Evolutionary conservation across 2,888 invertebrate species (phyloP), one percentile per base, ranked within the genome.

Genomic region (Brachypterus glaber): DNA sequence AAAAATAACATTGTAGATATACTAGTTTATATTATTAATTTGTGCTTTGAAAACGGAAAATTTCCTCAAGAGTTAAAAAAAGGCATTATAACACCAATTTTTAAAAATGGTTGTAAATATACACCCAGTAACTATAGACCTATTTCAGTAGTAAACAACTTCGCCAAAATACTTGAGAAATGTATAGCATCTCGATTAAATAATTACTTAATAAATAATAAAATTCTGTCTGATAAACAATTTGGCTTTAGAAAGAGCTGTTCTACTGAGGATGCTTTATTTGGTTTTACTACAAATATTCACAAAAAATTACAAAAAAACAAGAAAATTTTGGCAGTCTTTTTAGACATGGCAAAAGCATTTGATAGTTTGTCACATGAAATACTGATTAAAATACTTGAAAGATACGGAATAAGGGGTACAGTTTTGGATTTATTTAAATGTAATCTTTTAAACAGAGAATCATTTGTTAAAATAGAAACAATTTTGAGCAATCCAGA

Each of bases 91-190:
- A 7, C 9, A 21, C 5, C 5, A 7, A 7, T 21, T 7, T 21
- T 21, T 21, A 21, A 21, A 21, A 21, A 21, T 9, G 5, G 9
- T 21, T 21, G 21, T 21, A 7, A 21, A 21, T 7, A 21, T 21
- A n/a, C n/a, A n/a, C n/a, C n/a, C n/a, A n/a, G n/a, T n/a, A n/a
- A n/a, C n/a, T n/a, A n/a, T n/a, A n/a, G n/a, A n/a, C n/a, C n/a
- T n/a, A n/a, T n/a, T n/a, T n/a, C n/a, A 1, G 26, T 42, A 15
- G 38, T 44, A 11, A 38, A 38, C 14, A 38, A 35, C 21, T 12
- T 46, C 4, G 41, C 46, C 13, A 47, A 49, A 39, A 33, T 47
- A 13, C 37, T 46, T 27, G 46, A 48, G 32, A 44, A 42, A 37
- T 26, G 49, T 5, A 32, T 46, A 2, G 34, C 42, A 25, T 33